Percentiles rank a stretch among this genome's conserved stretches.
Evolutionary conservation across 2,888 invertebrate genomes (phyloP).

Genomic region (Heliothis peltigera): DNA sequence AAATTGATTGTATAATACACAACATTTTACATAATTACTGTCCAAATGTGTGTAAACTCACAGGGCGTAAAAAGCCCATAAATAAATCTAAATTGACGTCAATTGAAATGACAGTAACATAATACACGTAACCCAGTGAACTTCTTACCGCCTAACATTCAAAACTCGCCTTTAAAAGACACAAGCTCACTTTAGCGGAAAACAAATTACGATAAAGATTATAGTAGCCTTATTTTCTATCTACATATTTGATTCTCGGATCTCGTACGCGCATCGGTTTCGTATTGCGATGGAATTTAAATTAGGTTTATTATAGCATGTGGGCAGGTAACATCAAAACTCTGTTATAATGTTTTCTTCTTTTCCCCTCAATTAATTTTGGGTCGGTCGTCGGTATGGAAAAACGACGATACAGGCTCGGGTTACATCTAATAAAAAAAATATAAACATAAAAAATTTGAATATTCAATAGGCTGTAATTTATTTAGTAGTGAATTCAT

Average conservation of each 20-base stretch:
- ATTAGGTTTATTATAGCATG: slow-evolving; percentile 21
- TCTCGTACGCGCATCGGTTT: slow-evolving; percentile 7
- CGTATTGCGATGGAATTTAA: slow-evolving; percentile 29
- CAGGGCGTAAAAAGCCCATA: too few relatives aligned
- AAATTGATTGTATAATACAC: too few relatives aligned
- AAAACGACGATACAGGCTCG: slow-evolving; percentile 9
- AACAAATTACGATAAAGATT: not conserved
- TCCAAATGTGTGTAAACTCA: too few relatives aligned
- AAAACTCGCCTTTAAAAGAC: too few relatives aligned
- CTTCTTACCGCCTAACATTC: too few relatives aligned
- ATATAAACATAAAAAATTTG: slow-evolving; percentile 13
- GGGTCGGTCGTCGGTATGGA: slow-evolving; percentile 17
- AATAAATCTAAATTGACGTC: too few relatives aligned
- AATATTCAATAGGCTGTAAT: slow-evolving; percentile 10
- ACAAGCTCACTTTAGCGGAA: too few relatives aligned
- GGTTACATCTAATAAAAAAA: slow-evolving; percentile 39
- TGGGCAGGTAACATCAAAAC: slow-evolving; percentile 11
- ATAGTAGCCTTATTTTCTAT: not conserved
- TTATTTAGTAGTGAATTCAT: not conserved
- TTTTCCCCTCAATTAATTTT: slow-evolving; percentile 32
- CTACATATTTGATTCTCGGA: not conserved
- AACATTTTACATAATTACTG: too few relatives aligned
- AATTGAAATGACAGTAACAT: too few relatives aligned
- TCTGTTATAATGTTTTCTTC: slow-evolving; percentile 15
- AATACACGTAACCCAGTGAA: too few relatives aligned